These are phyloP conservation scores for Chromis chromis DNA, from an alignment of 2,797 vertebrate species.

Conservation along the genomic window DNA sequence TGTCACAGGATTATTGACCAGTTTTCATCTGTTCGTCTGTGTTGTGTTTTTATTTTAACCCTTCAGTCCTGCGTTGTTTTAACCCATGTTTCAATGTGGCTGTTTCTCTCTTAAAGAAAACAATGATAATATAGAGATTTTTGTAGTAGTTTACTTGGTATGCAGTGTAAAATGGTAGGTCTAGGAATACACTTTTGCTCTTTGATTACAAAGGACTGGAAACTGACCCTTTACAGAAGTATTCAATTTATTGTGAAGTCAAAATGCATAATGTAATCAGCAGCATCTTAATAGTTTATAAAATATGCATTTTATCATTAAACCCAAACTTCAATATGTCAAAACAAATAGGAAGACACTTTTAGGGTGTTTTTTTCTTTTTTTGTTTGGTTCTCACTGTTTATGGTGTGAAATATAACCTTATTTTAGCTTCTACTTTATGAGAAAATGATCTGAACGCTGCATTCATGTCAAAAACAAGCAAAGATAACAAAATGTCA, in stretches of 20 bases:
- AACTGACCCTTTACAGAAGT: not conserved
- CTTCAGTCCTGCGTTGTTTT: not conserved
- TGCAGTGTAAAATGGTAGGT: slow-evolving; percentile 1
- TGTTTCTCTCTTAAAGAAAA: not conserved
- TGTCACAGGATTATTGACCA: not conserved
- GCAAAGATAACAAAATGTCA: slow-evolving; percentile 42
- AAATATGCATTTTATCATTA: not conserved
- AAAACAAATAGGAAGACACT: not conserved
- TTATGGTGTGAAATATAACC: slow-evolving; percentile 18
- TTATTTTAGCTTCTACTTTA: not conserved
- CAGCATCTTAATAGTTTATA: not conserved
- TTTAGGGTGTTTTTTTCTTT: not conserved
- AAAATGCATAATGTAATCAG: no score
- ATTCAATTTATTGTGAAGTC: no score
- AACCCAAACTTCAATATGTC: not conserved
- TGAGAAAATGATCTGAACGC: slow-evolving; percentile 22
- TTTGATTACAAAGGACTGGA: slow-evolving; percentile 20
- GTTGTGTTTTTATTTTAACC: not conserved
- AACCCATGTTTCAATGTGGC: not conserved
- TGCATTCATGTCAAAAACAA: slow-evolving; percentile 27
- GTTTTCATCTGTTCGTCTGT: not conserved
- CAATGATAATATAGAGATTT: slow-evolving; percentile 6
- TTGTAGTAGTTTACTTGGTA: not conserved
- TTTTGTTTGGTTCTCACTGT: not conserved
- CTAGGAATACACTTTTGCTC: slow-evolving; percentile 7